Percentiles rank a stretch among this genome's conserved stretches.
Conservation (phyloP, 2,888 invertebrate species). For the Tenthredo amoena region DNA sequence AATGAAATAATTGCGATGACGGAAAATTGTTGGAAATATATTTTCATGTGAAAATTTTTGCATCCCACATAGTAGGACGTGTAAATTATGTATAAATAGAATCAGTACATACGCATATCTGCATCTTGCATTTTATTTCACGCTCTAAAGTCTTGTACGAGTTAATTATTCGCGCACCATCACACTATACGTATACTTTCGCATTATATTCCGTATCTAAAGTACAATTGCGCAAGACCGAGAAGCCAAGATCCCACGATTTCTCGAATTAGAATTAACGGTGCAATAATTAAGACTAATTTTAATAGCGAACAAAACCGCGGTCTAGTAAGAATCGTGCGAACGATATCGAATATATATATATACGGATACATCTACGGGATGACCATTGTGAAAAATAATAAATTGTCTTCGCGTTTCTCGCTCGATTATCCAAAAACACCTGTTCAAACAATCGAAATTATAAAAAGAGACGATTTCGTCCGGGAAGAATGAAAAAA, state of each 20-base stretch:
- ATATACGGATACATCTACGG: too few relatives aligned
- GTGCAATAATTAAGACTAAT: background rate
- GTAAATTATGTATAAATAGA: background rate
- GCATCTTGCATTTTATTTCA: conserved; percentile 4
- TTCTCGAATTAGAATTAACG: conserved; percentile 6
- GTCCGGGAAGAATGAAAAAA: background rate
- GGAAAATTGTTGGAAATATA: too few relatives aligned
- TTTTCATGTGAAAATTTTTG: background rate
- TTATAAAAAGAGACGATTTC: background rate
- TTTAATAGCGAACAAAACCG: background rate
- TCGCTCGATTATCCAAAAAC: background rate
- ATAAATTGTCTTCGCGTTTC: background rate
- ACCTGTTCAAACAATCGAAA: background rate
- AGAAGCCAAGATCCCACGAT: conserved; percentile 19
- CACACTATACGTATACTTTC: background rate
- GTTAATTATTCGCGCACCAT: conserved; percentile 32
- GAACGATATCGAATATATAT: background rate
- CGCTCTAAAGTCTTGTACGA: background rate
- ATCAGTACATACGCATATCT: background rate
- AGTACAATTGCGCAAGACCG: conserved; percentile 18
- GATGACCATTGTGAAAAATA: conserved; percentile 1
- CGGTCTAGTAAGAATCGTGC: background rate
- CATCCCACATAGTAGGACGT: background rate
- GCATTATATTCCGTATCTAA: background rate
- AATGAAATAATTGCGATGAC: too few relatives aligned